Base-by-base conservation (phyloP, 2,797 vertebrate genomes). In the Phataginus tetradactyla region DNA sequence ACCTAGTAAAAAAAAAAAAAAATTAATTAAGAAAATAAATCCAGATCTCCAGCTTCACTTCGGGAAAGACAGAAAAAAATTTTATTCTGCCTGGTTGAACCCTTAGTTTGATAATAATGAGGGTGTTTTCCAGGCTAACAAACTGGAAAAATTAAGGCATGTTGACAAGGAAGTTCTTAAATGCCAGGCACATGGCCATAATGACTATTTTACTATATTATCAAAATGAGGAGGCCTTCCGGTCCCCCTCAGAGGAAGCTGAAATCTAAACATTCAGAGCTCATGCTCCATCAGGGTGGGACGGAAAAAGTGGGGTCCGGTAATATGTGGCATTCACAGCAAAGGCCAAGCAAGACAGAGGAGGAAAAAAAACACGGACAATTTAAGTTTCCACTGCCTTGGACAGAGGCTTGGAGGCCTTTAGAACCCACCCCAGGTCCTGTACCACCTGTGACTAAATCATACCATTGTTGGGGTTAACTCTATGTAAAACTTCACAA, bases 1-100 rank as follows among this genome's bases (percentile, higher is more conserved):
- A 85, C 69, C 51, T 51, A 0, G 4, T 37, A 1, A 34, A 29
- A 78, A 93, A 37, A 37, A 69, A 51, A 45, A 66, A 37, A 34
- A 42, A 72, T 45, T 45, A 45, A 45, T 45, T 45, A 12, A 49
- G 49, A 75, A n/a, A 51, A 25, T 39, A 25, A 88, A 79, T 25
- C 34, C 4, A 69, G 29, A 86, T 89, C 4, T 61, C 20, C 6
- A 45, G 34, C 45, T 96, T 87, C 32, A n/a, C 61, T 90, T 93
- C 5, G 42, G 86, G 37, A 88, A 95, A 68, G 29, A 94, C 3
- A 21, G n/a, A 64, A 85, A 69, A 90, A 96, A 71, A 34, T 20
- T 37, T 57, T 53, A 78, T 51, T 66, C 61, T 69, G 64, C 34
- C 57, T 83, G 64, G 21, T 72, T 59, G 71, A 85, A 13, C 87